Evolutionary conservation across 1,140 invertebrate genomes (phyloP).

Genomic region (Macrocentrus cingulum): DNA sequence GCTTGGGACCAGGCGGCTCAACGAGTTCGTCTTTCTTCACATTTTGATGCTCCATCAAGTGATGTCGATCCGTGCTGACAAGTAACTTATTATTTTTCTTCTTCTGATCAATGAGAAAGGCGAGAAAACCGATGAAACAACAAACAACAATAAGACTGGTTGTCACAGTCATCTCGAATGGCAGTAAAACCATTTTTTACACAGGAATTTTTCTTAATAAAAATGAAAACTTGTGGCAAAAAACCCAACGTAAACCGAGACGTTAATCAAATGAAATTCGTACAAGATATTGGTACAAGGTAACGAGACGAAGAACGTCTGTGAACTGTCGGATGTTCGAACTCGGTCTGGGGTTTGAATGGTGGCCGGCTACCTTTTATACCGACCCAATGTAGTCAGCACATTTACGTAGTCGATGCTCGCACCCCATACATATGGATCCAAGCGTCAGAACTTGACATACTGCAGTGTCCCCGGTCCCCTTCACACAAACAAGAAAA

Average conservation of each 20-base stretch:
- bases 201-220: no score
- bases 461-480: slow-evolving; percentile 25
- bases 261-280: no score
- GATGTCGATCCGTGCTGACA: background rate
- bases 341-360: slow-evolving; percentile 53
- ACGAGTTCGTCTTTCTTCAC: slow-evolving; percentile 23
- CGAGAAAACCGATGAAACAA: slow-evolving; percentile 34
- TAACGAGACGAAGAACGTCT: slow-evolving; percentile 37
- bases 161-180: slow-evolving; percentile 35
- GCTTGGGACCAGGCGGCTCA: slow-evolving; percentile 61
- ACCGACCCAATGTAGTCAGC: slow-evolving; percentile 55
- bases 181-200: no score
- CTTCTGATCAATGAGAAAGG: slow-evolving; percentile 40
- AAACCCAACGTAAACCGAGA: no score
- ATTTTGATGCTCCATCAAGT: slow-evolving; percentile 1
- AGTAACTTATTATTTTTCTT: slow-evolving; percentile 29
- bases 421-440: slow-evolving; percentile 55
- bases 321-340: slow-evolving; percentile 50
- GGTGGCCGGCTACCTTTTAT: slow-evolving; percentile 53
- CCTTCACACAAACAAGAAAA: no score
- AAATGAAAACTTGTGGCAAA: no score
- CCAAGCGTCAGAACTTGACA: slow-evolving; percentile 21
- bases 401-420: slow-evolving; percentile 48
- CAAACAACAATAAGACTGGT: slow-evolving; percentile 39
- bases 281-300: background rate